Conservation (phyloP, 2,113 vertebrate species). For the Myotis yumanensis region DNA sequence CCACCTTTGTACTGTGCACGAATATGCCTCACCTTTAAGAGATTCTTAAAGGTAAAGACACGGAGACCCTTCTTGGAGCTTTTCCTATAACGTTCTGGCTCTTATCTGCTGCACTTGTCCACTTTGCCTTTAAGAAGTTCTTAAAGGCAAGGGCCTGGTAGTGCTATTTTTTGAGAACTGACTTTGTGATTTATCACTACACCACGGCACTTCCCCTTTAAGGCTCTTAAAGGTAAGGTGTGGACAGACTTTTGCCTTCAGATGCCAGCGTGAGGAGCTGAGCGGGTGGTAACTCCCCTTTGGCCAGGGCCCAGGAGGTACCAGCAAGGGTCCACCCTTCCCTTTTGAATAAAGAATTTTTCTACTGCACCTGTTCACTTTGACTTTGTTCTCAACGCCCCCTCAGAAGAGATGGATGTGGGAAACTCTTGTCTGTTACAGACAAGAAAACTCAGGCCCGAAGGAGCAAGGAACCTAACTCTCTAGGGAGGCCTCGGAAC, state of each 20-base stretch:
- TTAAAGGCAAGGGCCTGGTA: constrained; percentile 49
- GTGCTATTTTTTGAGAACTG: neutral
- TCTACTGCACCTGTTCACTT: constrained; percentile 54
- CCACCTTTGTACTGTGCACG: constrained; percentile 2
- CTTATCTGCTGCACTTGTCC: neutral
- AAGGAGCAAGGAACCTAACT: neutral
- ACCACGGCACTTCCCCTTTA: constrained; percentile 31
- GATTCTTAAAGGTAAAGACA: constrained; percentile 60
- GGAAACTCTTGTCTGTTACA: neutral
- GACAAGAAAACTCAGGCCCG: constrained; percentile 6
- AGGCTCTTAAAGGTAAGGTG: constrained; percentile 57
- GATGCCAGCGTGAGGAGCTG: neutral
- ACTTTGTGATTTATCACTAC: neutral
- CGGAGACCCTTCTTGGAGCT: neutral
- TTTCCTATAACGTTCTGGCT: neutral
- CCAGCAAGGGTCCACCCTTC: neutral
- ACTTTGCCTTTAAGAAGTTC: constrained; percentile 59
- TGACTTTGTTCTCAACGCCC: constrained; percentile 11
- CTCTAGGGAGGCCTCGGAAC: neutral
- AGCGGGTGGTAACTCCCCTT: neutral
- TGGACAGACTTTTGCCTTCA: neutral
- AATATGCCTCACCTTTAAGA: constrained; percentile 58
- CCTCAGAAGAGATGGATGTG: neutral
- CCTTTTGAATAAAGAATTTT: constrained; percentile 76
- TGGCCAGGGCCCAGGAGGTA: constrained; percentile 26